Percentiles rank a stretch among this genome's conserved stretches.
phyloP scores from a whole-genome alignment of 1,140 invertebrate genomes.

The Proctacanthus coquilletti region DNA sequence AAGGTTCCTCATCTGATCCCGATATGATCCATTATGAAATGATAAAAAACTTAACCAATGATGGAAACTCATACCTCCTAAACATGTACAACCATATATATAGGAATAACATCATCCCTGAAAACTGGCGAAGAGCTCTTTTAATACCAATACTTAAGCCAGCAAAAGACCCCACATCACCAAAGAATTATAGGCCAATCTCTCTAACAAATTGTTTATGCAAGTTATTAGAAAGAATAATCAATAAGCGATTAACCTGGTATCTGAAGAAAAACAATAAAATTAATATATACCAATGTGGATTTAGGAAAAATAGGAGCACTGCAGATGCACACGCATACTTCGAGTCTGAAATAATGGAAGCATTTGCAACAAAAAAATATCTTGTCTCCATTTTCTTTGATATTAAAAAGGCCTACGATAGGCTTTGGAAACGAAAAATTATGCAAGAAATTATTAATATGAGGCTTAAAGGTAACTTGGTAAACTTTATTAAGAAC shows the following conservation, averaged over 20 bases:
- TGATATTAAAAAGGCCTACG: conserved; percentile 18
- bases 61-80: neutral
- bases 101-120: neutral
- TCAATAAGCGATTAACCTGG: too few relatives aligned
- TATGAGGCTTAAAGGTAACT: conserved; percentile 4
- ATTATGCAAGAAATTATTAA: conserved; percentile 5
- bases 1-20: conserved; percentile 6
- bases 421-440: conserved; percentile 10
- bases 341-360: conserved; percentile 7
- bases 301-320: conserved; percentile 10
- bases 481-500: conserved; percentile 6
- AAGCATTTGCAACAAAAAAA: conserved; percentile 12
- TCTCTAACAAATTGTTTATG: conserved; percentile 9
- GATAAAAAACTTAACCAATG: conserved; percentile 5
- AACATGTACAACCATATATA: conserved; percentile 12
- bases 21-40: conserved; percentile 8
- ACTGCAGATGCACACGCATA: neutral
- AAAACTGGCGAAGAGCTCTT: too few relatives aligned
- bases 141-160: too few relatives aligned
- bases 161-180: too few relatives aligned
- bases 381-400: conserved; percentile 13
- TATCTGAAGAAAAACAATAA: conserved; percentile 8
- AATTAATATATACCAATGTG: conserved; percentile 8
- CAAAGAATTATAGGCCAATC: conserved; percentile 12
- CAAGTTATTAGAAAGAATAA: conserved; percentile 12